phyloP scores from a whole-genome alignment of 2,888 invertebrate genomes.

The Scaptodrosophila latifasciaeformis region DNA sequence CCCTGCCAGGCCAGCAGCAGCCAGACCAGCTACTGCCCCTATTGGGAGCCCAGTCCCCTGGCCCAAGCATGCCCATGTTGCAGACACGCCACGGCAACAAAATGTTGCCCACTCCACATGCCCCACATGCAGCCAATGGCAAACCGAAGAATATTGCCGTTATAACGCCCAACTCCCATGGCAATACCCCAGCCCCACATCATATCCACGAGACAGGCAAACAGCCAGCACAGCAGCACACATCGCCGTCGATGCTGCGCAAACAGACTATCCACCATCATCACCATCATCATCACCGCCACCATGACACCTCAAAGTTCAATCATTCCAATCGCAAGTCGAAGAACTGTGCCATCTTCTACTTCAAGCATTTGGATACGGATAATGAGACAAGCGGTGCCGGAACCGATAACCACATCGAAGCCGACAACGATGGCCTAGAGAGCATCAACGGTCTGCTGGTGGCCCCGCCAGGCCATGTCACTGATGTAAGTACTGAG shows the following conservation, averaged over 20 bases:
- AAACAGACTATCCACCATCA: constrained; percentile 71
- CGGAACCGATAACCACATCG: constrained; percentile 55
- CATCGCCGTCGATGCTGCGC: constrained; percentile 68
- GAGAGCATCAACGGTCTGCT: constrained; percentile 12
- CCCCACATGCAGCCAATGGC: constrained; percentile 23
- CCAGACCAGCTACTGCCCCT: constrained; percentile 6
- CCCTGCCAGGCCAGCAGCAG: constrained; percentile 26
- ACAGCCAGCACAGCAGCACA: constrained; percentile 21
- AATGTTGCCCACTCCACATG: constrained; percentile 51
- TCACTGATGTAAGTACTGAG: constrained; percentile 71
- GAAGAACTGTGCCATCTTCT: constrained; percentile 88
- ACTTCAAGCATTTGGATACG: constrained; percentile 90
- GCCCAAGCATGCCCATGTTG: constrained; percentile 24
- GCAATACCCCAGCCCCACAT: constrained; percentile 17
- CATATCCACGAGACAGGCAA: constrained; percentile 4
- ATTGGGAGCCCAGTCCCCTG: constrained; percentile 1
- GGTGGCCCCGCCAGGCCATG: constrained; percentile 35
- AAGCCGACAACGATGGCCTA: constrained; percentile 26
- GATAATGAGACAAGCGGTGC: constrained; percentile 82
- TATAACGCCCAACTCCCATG: constrained; percentile 66
- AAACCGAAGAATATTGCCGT: constrained; percentile 68
- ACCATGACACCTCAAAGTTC: constrained; percentile 78
- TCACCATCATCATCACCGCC: constrained; percentile 51
- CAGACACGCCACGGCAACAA: constrained; percentile 49
- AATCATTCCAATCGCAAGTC: constrained; percentile 86